A percentile compares a stretch with the other conserved stretches of the same genome.
Evolutionary conservation across 2,888 invertebrate species (phyloP).

Genomic region (Ecliptopera silaceata): DNA sequence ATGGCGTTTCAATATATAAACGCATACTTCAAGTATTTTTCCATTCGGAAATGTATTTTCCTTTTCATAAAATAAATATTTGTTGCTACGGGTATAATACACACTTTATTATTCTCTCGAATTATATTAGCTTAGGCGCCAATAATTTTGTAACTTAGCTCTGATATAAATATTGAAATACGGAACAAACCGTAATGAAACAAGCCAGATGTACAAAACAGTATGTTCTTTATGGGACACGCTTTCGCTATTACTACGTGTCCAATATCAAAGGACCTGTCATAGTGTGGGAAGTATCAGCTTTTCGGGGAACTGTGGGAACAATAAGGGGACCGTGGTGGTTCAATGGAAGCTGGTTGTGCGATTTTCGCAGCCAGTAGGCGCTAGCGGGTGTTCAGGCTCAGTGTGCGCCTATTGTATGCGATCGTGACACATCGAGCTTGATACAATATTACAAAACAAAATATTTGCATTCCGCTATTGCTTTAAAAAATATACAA

Average conservation of each 20-base stretch:
- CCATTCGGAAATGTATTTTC: background rate
- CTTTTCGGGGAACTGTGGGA: constrained; percentile 45
- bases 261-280: constrained; percentile 61
- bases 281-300: constrained; percentile 35
- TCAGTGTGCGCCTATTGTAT: constrained; percentile 53
- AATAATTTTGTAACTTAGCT: constrained; percentile 42
- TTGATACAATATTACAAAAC: constrained; percentile 58
- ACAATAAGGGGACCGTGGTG: constrained; percentile 39
- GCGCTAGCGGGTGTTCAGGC: constrained; percentile 52
- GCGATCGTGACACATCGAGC: constrained; percentile 56
- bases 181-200: constrained; percentile 63
- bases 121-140: constrained; percentile 30
- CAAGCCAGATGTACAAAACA: constrained; percentile 75
- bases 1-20: too few relatives aligned
- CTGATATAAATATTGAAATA: constrained; percentile 51
- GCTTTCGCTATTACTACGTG: constrained; percentile 68
- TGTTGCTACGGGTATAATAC: constrained; percentile 13
- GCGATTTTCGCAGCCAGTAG: constrained; percentile 48
- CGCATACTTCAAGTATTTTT: background rate
- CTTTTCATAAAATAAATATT: constrained; percentile 10
- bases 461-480: constrained; percentile 51
- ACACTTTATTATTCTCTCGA: constrained; percentile 14
- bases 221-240: constrained; percentile 75
- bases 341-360: constrained; percentile 47
- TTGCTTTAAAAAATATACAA: constrained; percentile 40